Evolutionary conservation across 2,113 vertebrate species (phyloP).

Genomic region (Petaurus breviceps): DNA sequence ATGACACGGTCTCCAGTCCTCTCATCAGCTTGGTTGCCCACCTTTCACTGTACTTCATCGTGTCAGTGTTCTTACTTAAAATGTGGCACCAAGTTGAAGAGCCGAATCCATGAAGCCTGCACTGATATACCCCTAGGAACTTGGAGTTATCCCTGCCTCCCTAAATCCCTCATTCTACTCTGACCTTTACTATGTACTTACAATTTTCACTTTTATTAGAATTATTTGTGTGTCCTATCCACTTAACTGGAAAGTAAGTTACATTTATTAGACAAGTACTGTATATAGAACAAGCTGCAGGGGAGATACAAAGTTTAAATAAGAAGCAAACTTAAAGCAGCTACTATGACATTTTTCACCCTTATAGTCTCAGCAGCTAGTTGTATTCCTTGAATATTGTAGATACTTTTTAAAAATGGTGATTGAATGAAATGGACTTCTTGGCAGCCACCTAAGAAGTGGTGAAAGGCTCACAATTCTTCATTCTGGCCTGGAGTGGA

Average conservation of each 20-base stretch:
- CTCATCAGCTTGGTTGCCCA: not conserved
- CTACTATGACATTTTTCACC: not conserved
- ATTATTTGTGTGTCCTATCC: not conserved
- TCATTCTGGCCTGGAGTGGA: not conserved
- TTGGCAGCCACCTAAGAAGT: not conserved
- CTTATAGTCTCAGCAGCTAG: not conserved
- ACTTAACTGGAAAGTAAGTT: not conserved
- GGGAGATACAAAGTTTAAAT: not conserved
- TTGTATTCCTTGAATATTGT: not conserved
- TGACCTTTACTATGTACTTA: not conserved
- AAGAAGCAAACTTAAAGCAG: not conserved
- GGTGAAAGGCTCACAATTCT: not conserved
- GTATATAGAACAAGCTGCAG: not conserved
- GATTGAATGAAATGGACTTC: not conserved
- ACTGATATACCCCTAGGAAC: not conserved
- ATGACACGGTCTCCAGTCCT: not conserved
- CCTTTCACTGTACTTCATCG: not conserved
- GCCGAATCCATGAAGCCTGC: not conserved
- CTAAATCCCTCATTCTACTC: not conserved
- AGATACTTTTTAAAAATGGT: not conserved
- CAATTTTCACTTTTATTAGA: not conserved
- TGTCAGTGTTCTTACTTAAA: not conserved
- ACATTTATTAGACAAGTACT: not conserved
- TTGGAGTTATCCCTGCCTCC: not conserved
- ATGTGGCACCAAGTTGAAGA: not conserved